Conservation (phyloP, 2,113 vertebrate species). For the Melanerpes formicivorus region DNA sequence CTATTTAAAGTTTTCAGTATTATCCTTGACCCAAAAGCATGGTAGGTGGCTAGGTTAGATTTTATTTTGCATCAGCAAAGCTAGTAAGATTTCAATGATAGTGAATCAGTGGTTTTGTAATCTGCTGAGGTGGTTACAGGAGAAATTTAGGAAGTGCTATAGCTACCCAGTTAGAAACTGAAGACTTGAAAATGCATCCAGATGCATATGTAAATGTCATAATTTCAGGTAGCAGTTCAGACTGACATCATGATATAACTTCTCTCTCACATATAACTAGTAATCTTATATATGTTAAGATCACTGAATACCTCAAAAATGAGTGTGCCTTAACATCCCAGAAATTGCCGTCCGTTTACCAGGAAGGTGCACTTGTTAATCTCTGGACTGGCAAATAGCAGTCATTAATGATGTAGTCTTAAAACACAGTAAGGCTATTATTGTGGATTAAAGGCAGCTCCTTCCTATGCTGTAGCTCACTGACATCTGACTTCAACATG, state of each 20-base stretch:
- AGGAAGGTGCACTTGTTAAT: neutral
- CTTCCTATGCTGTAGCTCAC: neutral
- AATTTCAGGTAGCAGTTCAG: neutral
- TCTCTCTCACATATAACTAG: neutral
- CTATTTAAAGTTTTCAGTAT: neutral
- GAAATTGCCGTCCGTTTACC: neutral
- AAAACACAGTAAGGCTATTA: neutral
- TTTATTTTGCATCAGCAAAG: neutral
- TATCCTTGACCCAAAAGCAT: neutral
- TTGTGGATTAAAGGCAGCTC: neutral
- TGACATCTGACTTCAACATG: neutral
- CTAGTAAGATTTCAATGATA: neutral
- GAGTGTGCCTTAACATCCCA: neutral
- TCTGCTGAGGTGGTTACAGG: neutral
- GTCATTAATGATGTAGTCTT: neutral
- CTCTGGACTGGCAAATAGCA: neutral
- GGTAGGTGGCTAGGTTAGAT: neutral
- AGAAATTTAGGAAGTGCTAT: neutral
- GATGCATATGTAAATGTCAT: neutral
- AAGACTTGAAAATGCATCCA: neutral
- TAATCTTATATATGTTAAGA: neutral
- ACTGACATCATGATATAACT: neutral
- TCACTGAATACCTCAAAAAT: neutral
- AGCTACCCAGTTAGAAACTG: neutral
- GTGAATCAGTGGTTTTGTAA: neutral